Conservation (phyloP, 2,888 invertebrate genomes). For the Drosophila subsilvestris region DNA sequence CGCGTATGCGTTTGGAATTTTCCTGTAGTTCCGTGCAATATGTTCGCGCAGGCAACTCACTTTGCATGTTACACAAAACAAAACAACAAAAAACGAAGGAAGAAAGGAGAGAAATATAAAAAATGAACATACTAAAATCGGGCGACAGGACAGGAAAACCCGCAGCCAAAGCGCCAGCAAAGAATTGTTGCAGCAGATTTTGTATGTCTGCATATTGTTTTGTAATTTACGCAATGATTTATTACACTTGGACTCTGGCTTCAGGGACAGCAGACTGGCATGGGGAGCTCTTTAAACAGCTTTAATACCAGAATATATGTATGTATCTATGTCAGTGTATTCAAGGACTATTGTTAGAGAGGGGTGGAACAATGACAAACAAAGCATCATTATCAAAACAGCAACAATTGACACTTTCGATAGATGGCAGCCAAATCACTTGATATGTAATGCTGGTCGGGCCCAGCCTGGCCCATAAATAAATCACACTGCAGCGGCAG, state of each 20-base stretch:
- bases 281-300: slow-evolving; percentile 32
- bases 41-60: slow-evolving; percentile 48
- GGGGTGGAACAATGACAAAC: slow-evolving; percentile 57
- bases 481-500: slow-evolving; percentile 68
- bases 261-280: background rate
- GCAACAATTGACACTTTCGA: slow-evolving; percentile 37
- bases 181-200: slow-evolving; percentile 14
- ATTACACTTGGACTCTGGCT: slow-evolving; percentile 18
- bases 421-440: slow-evolving; percentile 59
- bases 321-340: slow-evolving; percentile 52
- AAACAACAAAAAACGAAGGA: slow-evolving; percentile 12
- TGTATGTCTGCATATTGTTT: slow-evolving; percentile 57
- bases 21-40: slow-evolving; percentile 41
- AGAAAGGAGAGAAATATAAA: slow-evolving; percentile 4
- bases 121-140: slow-evolving; percentile 24
- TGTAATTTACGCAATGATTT: slow-evolving; percentile 67
- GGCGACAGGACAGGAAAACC: slow-evolving; percentile 45
- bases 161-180: slow-evolving; percentile 37
- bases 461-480: slow-evolving; percentile 55
- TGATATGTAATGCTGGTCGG: slow-evolving; percentile 56
- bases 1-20: slow-evolving; percentile 38
- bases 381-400: slow-evolving; percentile 68
- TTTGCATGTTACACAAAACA: slow-evolving; percentile 34
- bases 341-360: slow-evolving; percentile 59
- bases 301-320: slow-evolving; percentile 17